These are phyloP conservation scores for Xanthorhoe designata DNA, from an alignment of 2,888 invertebrate genomes.

Conservation along the genomic window DNA sequence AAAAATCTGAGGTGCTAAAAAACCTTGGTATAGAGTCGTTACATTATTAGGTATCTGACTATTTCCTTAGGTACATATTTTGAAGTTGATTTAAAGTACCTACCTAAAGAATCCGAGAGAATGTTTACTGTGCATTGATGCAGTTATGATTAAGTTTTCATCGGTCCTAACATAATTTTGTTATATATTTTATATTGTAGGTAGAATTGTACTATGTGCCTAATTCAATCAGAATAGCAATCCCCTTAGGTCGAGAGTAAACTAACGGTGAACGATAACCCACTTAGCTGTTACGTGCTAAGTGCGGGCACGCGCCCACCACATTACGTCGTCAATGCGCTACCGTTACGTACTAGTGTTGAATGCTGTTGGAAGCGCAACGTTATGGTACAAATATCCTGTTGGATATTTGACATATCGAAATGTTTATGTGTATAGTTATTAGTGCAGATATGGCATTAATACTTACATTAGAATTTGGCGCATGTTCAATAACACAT, in stretches of 20 bases:
- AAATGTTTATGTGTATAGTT: not conserved
- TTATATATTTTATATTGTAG: not conserved
- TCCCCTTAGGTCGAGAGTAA: slow-evolving; percentile 13
- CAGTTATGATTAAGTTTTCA: too few relatives aligned
- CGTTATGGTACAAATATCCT: slow-evolving; percentile 9
- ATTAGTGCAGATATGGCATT: too few relatives aligned
- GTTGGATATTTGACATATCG: slow-evolving; percentile 1
- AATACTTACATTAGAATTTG: too few relatives aligned
- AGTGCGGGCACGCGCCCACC: slow-evolving; percentile 32
- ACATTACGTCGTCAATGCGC: slow-evolving; percentile 25
- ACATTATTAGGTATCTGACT: too few relatives aligned
- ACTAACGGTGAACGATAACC: slow-evolving; percentile 40
- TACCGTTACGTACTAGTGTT: slow-evolving; percentile 33
- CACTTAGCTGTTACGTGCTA: slow-evolving; percentile 38
- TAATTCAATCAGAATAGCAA: slow-evolving; percentile 7
- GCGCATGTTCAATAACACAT: too few relatives aligned
- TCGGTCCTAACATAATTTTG: not conserved
- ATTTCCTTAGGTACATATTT: too few relatives aligned
- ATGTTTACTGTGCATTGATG: too few relatives aligned
- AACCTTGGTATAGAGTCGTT: too few relatives aligned
- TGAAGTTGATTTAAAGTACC: too few relatives aligned
- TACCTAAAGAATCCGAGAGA: too few relatives aligned
- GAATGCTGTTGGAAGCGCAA: not conserved
- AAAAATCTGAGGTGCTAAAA: too few relatives aligned
- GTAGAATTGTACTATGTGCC: not conserved